These are phyloP conservation scores for Cantharis rustica DNA, from an alignment of 2,888 invertebrate genomes.

Conservation along the genomic window DNA sequence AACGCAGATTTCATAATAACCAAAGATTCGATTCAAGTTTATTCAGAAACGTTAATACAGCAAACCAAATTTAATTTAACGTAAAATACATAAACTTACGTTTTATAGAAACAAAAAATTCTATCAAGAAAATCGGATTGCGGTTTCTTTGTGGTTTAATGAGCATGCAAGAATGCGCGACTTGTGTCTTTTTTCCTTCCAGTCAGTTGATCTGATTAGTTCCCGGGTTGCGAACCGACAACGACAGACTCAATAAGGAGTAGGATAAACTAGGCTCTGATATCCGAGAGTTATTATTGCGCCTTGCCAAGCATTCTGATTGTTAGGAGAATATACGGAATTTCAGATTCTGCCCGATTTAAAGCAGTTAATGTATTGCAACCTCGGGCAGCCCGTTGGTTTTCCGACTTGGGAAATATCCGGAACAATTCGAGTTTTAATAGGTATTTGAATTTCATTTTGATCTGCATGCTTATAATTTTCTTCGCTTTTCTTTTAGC, in stretches of 20 bases:
- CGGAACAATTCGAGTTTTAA: slow-evolving; percentile 41
- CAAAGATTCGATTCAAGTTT: slow-evolving; percentile 15
- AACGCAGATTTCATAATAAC: slow-evolving; percentile 24
- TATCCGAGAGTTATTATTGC: slow-evolving; percentile 39
- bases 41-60: slow-evolving; percentile 20
- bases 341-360: slow-evolving; percentile 36
- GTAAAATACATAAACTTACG: slow-evolving; percentile 12
- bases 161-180: slow-evolving; percentile 9
- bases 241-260: slow-evolving; percentile 32
- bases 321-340: slow-evolving; percentile 37
- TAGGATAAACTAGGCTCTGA: slow-evolving; percentile 38
- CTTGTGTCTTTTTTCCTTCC: slow-evolving; percentile 16
- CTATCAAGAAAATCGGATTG: not conserved
- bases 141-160: slow-evolving; percentile 16
- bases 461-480: slow-evolving; percentile 46
- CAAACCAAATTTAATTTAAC: slow-evolving; percentile 17
- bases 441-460: slow-evolving; percentile 49
- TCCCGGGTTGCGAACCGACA: slow-evolving; percentile 27
- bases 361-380: slow-evolving; percentile 39
- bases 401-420: slow-evolving; percentile 39
- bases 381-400: slow-evolving; percentile 30
- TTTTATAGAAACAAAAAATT: slow-evolving; percentile 10
- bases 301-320: slow-evolving; percentile 40
- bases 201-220: slow-evolving; percentile 27
- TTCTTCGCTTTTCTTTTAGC: slow-evolving; percentile 45